phyloP scores from a whole-genome alignment of 2,888 invertebrate genomes.

The Heliconius hortense region DNA sequence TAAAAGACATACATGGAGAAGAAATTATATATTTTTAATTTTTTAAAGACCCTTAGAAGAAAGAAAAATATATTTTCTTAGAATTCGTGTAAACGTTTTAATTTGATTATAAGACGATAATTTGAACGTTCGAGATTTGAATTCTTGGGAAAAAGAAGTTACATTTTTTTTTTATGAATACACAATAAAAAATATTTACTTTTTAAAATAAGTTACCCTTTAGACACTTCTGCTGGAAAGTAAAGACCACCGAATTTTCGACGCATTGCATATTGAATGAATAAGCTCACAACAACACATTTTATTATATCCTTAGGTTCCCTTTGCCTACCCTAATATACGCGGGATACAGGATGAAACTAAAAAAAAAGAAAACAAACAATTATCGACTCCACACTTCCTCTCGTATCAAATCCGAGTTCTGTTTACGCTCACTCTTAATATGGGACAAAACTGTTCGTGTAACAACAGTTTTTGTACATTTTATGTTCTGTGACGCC shows the following conservation, averaged over 20 bases:
- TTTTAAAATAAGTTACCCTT: too few relatives aligned
- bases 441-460: slow-evolving; percentile 82
- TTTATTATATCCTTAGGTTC: too few relatives aligned
- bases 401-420: slow-evolving; percentile 68
- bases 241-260: too few relatives aligned
- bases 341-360: not conserved
- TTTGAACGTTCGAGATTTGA: too few relatives aligned
- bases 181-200: too few relatives aligned
- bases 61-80: not conserved
- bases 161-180: too few relatives aligned
- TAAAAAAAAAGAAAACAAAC: not conserved
- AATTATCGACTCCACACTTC: slow-evolving; percentile 54
- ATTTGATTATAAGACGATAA: too few relatives aligned
- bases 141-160: too few relatives aligned
- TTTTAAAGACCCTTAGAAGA: not conserved
- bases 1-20: not conserved
- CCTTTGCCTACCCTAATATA: not conserved
- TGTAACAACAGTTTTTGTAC: slow-evolving; percentile 81
- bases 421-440: slow-evolving; percentile 81
- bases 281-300: too few relatives aligned
- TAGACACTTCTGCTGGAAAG: too few relatives aligned
- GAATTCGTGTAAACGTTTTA: too few relatives aligned
- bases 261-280: too few relatives aligned
- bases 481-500: slow-evolving; percentile 81
- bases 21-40: not conserved